A percentile compares a stretch with the other conserved stretches of the same genome.
Conservation (phyloP, 2,888 invertebrate species). For the Scaptomyza tumidula region DNA sequence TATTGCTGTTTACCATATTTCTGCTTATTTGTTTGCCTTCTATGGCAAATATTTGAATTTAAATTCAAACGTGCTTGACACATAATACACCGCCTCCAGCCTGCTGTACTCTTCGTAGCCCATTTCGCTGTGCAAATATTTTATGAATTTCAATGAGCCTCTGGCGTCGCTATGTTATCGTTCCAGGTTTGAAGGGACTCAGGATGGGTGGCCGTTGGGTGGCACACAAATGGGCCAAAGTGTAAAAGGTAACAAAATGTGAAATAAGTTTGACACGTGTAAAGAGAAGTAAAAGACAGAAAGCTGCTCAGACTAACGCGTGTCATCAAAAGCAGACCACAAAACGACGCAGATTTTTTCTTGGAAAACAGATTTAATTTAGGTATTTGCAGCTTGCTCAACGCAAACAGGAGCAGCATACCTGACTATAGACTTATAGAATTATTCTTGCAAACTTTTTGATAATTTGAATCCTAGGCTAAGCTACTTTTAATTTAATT, state of each 20-base stretch:
- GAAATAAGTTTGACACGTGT: constrained; percentile 79
- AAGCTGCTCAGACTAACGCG: constrained; percentile 47
- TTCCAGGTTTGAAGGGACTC: background rate
- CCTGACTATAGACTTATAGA: constrained; percentile 20
- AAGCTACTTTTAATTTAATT: constrained; percentile 7
- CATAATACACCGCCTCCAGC: constrained; percentile 72
- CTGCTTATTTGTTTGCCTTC: constrained; percentile 77
- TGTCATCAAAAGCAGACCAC: constrained; percentile 27
- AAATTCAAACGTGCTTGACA: constrained; percentile 80
- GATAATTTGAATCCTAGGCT: background rate
- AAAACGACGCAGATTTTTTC: constrained; percentile 32
- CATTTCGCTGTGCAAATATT: constrained; percentile 76
- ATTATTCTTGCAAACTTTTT: constrained; percentile 5
- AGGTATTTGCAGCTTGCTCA: constrained; percentile 20
- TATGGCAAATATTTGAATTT: constrained; percentile 77
- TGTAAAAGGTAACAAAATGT: constrained; percentile 77
- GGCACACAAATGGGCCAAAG: constrained; percentile 65
- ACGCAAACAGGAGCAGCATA: background rate
- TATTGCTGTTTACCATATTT: constrained; percentile 80
- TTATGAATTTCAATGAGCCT: constrained; percentile 76
- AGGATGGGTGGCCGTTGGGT: constrained; percentile 6
- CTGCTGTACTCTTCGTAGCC: constrained; percentile 58
- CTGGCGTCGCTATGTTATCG: constrained; percentile 32
- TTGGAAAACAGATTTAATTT: constrained; percentile 25
- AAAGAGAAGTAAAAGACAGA: constrained; percentile 46